phyloP scores from a whole-genome alignment of 2,888 invertebrate species.

The Magallana nippona region DNA sequence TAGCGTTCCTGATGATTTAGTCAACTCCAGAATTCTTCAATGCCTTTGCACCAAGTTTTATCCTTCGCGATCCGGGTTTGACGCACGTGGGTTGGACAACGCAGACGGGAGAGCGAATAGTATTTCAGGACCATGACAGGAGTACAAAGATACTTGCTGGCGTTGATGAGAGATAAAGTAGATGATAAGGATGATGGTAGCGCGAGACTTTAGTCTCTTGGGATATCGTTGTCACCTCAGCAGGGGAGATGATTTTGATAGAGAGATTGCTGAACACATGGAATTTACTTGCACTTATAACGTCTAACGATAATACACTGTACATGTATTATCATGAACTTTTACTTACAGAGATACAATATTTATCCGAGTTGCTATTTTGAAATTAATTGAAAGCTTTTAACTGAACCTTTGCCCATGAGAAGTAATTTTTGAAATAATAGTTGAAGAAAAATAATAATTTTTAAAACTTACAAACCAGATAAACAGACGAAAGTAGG shows the following conservation, averaged over 20 bases:
- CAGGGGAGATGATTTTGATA: conserved; percentile 19
- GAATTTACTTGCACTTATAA: background rate
- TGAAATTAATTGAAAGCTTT: background rate
- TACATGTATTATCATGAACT: too few relatives aligned
- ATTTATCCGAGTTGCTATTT: background rate
- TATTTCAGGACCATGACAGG: conserved; percentile 14
- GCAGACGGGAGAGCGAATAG: conserved; percentile 13
- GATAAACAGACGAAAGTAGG: background rate
- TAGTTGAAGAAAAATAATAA: too few relatives aligned
- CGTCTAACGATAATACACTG: too few relatives aligned
- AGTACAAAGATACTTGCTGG: background rate
- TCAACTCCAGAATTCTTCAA: conserved; percentile 40
- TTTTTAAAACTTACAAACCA: background rate
- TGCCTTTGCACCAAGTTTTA: conserved; percentile 38
- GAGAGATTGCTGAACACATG: background rate
- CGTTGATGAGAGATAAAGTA: conserved; percentile 23
- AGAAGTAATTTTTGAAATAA: too few relatives aligned
- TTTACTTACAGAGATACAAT: background rate
- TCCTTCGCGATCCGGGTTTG: conserved; percentile 40
- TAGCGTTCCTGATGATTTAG: conserved; percentile 42
- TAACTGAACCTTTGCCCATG: too few relatives aligned
- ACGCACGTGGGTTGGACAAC: conserved; percentile 43
- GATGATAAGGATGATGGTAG: background rate
- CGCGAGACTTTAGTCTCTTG: background rate
- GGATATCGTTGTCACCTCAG: conserved; percentile 10